A percentile compares a stretch with the other conserved stretches of the same genome.
These are phyloP conservation scores for Myiotriccus ornatus DNA, from an alignment of 2,797 vertebrate species.

Conservation along the genomic window DNA sequence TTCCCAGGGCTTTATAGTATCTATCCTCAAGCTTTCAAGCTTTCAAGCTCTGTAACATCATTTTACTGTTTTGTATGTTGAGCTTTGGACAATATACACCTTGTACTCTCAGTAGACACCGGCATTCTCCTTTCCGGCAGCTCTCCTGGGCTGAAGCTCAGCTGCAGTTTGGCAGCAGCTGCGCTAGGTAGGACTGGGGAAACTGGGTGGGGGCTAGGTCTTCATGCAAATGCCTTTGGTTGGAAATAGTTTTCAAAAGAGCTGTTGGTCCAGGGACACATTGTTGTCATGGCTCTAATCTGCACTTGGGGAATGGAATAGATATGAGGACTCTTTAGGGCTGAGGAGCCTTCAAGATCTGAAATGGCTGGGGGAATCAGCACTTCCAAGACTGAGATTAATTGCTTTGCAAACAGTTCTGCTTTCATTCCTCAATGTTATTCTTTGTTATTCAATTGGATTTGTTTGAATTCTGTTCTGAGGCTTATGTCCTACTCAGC, in stretches of 20 bases:
- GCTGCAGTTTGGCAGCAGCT: neutral
- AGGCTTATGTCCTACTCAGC: neutral
- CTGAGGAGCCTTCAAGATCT: neutral
- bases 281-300: neutral
- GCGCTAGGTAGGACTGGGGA: neutral
- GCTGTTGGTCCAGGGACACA: neutral
- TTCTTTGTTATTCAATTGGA: neutral
- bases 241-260: neutral
- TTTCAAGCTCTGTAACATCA: neutral
- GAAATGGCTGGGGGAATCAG: neutral
- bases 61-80: neutral
- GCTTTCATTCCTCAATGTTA: neutral
- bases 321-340: neutral
- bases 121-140: neutral
- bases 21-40: neutral
- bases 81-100: neutral
- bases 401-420: slow-evolving; percentile 26
- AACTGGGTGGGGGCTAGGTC: neutral
- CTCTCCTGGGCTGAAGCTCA: neutral
- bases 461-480: slow-evolving; percentile 22
- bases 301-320: neutral
- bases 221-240: neutral
- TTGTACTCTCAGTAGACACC: neutral
- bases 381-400: neutral
- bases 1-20: neutral